Conservation (phyloP, 2,797 vertebrate species). For the Nyctalus aviator region DNA sequence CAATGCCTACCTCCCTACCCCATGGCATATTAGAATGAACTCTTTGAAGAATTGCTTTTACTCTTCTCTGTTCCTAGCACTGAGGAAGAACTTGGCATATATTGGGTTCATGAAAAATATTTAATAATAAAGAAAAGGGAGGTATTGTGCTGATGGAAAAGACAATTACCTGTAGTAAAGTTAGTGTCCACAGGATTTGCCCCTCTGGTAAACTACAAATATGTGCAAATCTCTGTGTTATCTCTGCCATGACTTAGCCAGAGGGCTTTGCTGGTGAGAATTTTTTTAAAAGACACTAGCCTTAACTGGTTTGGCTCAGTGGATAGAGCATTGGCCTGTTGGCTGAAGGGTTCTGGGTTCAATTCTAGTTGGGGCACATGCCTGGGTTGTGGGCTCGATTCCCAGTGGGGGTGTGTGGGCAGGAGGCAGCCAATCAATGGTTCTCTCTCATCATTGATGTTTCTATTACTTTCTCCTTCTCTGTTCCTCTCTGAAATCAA, state of each 20-base stretch:
- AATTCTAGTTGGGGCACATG: too few relatives aligned
- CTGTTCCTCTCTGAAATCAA: too few relatives aligned
- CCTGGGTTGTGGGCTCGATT: too few relatives aligned
- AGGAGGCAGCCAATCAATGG: too few relatives aligned
- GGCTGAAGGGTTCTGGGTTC: too few relatives aligned
- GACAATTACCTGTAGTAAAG: background rate
- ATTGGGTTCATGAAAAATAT: background rate
- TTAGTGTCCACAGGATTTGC: background rate
- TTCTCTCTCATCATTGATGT: too few relatives aligned
- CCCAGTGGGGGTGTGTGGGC: too few relatives aligned
- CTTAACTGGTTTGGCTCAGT: too few relatives aligned
- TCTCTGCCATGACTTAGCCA: background rate
- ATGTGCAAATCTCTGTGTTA: background rate
- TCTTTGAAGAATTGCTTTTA: constrained; percentile 44
- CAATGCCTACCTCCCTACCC: background rate
- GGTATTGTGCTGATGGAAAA: background rate
- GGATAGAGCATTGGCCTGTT: too few relatives aligned
- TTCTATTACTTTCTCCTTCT: too few relatives aligned
- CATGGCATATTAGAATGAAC: background rate
- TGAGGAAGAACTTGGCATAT: background rate
- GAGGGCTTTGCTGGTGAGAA: constrained; percentile 29
- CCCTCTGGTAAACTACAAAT: constrained; percentile 37
- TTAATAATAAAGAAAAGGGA: constrained; percentile 13
- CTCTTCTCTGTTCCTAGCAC: background rate
- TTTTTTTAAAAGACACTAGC: background rate